Base-by-base conservation (phyloP, 2,113 vertebrate genomes). In the Oryzias woworae region DNA sequence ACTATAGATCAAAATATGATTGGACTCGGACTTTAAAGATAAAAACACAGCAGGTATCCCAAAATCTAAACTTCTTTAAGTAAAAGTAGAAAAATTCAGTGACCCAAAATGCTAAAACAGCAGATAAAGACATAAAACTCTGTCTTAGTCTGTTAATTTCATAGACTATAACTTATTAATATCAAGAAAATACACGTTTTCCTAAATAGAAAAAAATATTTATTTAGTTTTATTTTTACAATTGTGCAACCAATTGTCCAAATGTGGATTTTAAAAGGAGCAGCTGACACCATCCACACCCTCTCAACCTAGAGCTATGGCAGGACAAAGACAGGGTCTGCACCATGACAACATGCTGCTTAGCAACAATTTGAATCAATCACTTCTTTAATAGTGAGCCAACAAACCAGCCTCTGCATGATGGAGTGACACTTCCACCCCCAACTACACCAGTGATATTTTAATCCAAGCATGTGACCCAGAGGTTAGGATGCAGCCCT, bases 101-200 rank as follows among this genome's bases (percentile, higher is more conserved):
- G 73, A 78, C 89, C 89, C 80, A 87, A 90, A 88, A 90, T 84
- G 89, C 85, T 86, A 86, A 88, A 41, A 69, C n/a, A 53, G 59
- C 73, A 51, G 66, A 67, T 46, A 48, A 76, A 36, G 36, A 36
- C 36, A 36, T 36, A 36, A 73, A 77, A 70, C 1, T 8, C 65
- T 66, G 70, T 67, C 75, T 68, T 74, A 73, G 58, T 75, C 53
- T 71, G 72, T 89, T 87, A 88, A 75, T 85, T 80, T 78, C 62
- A 81, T 59, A 62, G 62, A 83, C 74, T 47, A 67, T 47, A 59
- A 58, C 66, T 61, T 68, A 53, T 62, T 18, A 53, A 51, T 54
- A 53, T 41, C n/a, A 70, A 16, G 53, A 59, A 65, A 17, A 45
- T 17, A 14, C n/a, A 53, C 63, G 20, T 48, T 36, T 48, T 20